phyloP scores from a whole-genome alignment of 1,140 invertebrate species.

The Scaptomyza hsui region DNA sequence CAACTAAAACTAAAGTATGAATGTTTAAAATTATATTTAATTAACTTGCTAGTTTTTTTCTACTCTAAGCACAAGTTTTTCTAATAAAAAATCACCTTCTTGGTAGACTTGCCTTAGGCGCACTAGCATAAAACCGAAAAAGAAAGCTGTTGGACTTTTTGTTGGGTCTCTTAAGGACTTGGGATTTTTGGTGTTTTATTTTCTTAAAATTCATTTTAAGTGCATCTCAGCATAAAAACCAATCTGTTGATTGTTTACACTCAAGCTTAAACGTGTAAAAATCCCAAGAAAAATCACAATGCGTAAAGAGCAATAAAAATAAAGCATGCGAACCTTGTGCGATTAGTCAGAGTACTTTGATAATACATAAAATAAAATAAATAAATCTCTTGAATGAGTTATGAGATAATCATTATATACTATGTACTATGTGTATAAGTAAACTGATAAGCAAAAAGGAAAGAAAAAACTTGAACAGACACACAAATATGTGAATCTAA shows the following conservation, averaged over 20 bases:
- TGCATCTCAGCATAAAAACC: slow-evolving; percentile 13
- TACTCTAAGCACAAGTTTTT: slow-evolving; percentile 38
- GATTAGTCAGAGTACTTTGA: slow-evolving; percentile 28
- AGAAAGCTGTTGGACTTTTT: slow-evolving; percentile 14
- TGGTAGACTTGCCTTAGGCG: slow-evolving; percentile 74
- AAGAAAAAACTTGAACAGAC: slow-evolving; percentile 31
- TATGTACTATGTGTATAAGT: slow-evolving; percentile 7
- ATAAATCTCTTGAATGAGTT: slow-evolving; percentile 34
- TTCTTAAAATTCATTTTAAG: neutral
- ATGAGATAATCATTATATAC: slow-evolving; percentile 34
- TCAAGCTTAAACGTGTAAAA: slow-evolving; percentile 7
- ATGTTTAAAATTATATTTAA: slow-evolving; percentile 36
- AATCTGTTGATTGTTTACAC: slow-evolving; percentile 30
- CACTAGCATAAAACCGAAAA: slow-evolving; percentile 67
- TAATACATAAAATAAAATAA: slow-evolving; percentile 25
- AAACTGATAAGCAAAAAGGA: slow-evolving; percentile 43
- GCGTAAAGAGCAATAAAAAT: neutral
- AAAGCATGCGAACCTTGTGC: slow-evolving; percentile 12
- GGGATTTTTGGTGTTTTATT: neutral
- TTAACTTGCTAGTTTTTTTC: slow-evolving; percentile 35
- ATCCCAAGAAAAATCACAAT: slow-evolving; percentile 8
- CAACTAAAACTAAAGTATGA: slow-evolving; percentile 23
- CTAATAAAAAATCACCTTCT: slow-evolving; percentile 63
- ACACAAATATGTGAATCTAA: slow-evolving; percentile 43
- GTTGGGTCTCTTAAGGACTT: neutral